These are phyloP conservation scores for Onychostoma macrolepis DNA, from an alignment of 2,113 vertebrate species.

Conservation along the genomic window DNA sequence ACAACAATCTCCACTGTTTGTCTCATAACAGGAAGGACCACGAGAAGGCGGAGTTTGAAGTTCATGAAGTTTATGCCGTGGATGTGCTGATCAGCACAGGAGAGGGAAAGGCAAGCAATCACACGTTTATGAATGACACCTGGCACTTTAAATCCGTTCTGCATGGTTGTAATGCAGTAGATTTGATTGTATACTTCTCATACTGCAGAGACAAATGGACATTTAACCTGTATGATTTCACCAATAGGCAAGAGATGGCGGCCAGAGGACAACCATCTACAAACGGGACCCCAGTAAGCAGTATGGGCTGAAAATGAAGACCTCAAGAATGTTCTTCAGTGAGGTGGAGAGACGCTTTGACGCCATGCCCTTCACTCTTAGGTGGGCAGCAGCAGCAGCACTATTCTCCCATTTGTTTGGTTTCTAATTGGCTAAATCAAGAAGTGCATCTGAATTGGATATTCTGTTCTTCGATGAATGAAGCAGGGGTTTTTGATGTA, in stretches of 20 bases:
- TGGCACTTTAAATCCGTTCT: not conserved
- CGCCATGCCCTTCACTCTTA: slow-evolving; percentile 97
- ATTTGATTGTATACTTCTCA: not conserved
- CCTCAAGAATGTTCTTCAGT: slow-evolving; percentile 96
- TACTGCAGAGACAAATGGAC: not conserved
- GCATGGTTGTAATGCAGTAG: not conserved
- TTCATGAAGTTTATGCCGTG: slow-evolving; percentile 98
- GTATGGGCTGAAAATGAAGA: slow-evolving; percentile 98
- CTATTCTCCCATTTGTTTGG: not conserved
- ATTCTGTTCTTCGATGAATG: not conserved
- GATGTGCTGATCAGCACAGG: slow-evolving; percentile 96
- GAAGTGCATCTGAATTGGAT: not conserved
- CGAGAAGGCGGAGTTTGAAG: slow-evolving; percentile 96
- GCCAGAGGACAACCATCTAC: slow-evolving; percentile 96
- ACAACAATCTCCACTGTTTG: slow-evolving; percentile 1
- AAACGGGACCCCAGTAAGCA: slow-evolving; percentile 97
- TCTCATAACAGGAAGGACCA: slow-evolving; percentile 88
- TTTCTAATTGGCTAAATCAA: not conserved
- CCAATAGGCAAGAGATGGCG: slow-evolving; percentile 88
- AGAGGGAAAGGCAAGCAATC: slow-evolving; percentile 88
- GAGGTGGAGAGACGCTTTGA: slow-evolving; percentile 96
- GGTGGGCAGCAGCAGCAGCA: slow-evolving; percentile 70
- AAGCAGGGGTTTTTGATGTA: not conserved
- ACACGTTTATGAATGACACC: not conserved
- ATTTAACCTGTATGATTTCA: not conserved